Percentiles rank a stretch among this genome's conserved stretches.
These are phyloP conservation scores for Ischnura elegans DNA, from an alignment of 2,888 invertebrate genomes.

Conservation along the genomic window DNA sequence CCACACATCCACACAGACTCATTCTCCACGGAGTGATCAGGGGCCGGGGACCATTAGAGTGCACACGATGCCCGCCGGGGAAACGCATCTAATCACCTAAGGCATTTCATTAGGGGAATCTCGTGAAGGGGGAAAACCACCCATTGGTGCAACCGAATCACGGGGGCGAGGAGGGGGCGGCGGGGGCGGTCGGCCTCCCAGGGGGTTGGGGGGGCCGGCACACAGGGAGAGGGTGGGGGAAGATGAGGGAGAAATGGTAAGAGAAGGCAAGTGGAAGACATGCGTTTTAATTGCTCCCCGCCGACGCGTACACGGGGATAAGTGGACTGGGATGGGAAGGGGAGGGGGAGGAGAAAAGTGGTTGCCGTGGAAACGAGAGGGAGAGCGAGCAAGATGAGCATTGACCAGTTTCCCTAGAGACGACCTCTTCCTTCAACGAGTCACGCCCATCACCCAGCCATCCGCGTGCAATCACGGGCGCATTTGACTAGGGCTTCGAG, in stretches of 20 bases:
- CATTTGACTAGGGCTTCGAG: not conserved
- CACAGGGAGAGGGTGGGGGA: not conserved
- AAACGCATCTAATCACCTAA: not conserved
- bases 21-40: not conserved
- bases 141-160: not conserved
- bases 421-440: not conserved
- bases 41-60: not conserved
- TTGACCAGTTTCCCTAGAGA: slow-evolving; percentile 28
- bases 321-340: slow-evolving; percentile 4
- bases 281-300: slow-evolving; percentile 67
- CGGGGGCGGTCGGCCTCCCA: not conserved
- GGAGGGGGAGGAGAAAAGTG: not conserved
- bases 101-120: not conserved
- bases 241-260: slow-evolving; percentile 28
- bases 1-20: not conserved
- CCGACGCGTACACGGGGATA: slow-evolving; percentile 63
- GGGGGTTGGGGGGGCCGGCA: not conserved
- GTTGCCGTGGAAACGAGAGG: not conserved
- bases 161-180: not conserved
- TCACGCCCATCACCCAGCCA: not conserved
- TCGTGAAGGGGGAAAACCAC: not conserved
- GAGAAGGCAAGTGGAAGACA: slow-evolving; percentile 60
- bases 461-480: not conserved
- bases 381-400: not conserved
- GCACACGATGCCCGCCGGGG: not conserved